These are phyloP conservation scores for Spodoptera frugiperda DNA, from an alignment of 1,140 invertebrate genomes.

Conservation along the genomic window DNA sequence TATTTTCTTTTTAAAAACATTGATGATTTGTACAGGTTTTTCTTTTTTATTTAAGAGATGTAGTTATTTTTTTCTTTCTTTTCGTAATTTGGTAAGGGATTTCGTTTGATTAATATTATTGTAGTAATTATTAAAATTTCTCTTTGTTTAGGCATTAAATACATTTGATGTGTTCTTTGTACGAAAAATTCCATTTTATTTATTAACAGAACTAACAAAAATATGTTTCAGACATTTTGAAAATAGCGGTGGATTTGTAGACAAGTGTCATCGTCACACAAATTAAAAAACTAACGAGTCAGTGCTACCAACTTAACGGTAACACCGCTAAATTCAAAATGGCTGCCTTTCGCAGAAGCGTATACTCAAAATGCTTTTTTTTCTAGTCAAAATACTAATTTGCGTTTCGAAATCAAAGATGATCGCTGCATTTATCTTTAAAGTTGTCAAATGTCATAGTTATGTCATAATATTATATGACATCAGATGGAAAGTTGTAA, in stretches of 20 bases:
- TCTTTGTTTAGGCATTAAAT: neutral
- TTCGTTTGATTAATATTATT: conserved; percentile 18
- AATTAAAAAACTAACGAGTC: neutral
- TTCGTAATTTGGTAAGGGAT: neutral
- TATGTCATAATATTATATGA: neutral
- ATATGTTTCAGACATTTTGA: neutral
- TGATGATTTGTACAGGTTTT: conserved; percentile 3
- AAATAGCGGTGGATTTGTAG: neutral
- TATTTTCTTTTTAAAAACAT: conserved; percentile 22
- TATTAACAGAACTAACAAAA: conserved; percentile 28
- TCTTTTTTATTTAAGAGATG: conserved; percentile 10
- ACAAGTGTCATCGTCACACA: neutral
- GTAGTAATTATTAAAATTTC: neutral
- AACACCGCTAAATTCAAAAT: conserved; percentile 19
- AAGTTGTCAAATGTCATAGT: conserved; percentile 4
- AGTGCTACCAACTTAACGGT: neutral
- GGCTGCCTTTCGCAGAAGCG: conserved; percentile 7
- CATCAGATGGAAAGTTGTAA: neutral
- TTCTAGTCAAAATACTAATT: conserved; percentile 49
- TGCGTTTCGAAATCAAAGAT: conserved; percentile 44
- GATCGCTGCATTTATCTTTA: conserved; percentile 40
- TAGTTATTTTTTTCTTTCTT: conserved; percentile 10
- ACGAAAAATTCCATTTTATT: conserved; percentile 16
- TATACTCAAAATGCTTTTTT: conserved; percentile 45
- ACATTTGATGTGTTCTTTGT: conserved; percentile 15